phyloP scores from a whole-genome alignment of 1,140 invertebrate genomes.

The Brachionus koreanus region DNA sequence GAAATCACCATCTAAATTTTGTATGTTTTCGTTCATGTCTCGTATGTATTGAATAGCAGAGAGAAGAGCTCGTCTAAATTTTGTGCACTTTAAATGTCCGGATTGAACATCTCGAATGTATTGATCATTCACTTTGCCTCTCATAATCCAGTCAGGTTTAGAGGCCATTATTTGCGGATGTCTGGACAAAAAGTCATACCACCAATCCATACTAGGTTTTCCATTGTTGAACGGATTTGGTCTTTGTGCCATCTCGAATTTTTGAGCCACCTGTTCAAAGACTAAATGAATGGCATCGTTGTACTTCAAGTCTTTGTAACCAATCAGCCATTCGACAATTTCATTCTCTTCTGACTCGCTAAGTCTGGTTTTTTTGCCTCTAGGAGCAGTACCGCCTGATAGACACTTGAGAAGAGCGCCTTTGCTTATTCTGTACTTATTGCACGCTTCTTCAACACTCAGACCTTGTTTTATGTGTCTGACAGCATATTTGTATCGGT shows the following conservation, averaged over 20 bases:
- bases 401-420: conserved; percentile 30
- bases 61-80: conserved; percentile 39
- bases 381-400: conserved; percentile 23
- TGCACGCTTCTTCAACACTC: conserved; percentile 41
- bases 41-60: conserved; percentile 38
- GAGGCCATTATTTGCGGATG: conserved; percentile 45
- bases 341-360: conserved; percentile 34
- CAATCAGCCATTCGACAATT: conserved; percentile 44
- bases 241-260: conserved; percentile 25
- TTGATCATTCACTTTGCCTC: conserved; percentile 45
- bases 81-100: conserved; percentile 42
- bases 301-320: conserved; percentile 40
- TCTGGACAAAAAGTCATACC: conserved; percentile 44
- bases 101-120: conserved; percentile 44
- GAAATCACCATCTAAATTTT: not conserved
- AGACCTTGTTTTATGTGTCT: conserved; percentile 42
- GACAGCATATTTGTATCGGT: conserved; percentile 42
- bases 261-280: conserved; percentile 38
- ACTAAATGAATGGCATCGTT: conserved; percentile 45
- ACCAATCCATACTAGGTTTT: conserved; percentile 44
- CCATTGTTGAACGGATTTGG: conserved; percentile 44
- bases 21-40: not conserved
- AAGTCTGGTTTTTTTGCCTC: conserved; percentile 33
- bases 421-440: conserved; percentile 39
- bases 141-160: conserved; percentile 44